phyloP scores from a whole-genome alignment of 1,140 invertebrate species.

The Alviniconcha marisindica region DNA sequence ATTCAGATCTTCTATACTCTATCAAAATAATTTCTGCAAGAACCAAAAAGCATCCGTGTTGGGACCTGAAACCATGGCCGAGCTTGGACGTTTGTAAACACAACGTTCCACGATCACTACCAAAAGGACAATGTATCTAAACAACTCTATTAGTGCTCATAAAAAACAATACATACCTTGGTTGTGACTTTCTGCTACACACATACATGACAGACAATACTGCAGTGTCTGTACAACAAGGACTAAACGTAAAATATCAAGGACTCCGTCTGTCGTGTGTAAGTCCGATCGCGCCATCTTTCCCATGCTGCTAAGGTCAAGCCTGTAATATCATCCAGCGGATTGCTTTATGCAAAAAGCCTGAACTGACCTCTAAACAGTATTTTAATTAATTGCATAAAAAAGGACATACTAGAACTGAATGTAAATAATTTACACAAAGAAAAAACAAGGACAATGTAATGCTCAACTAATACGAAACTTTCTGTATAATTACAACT shows the following conservation, averaged over 20 bases:
- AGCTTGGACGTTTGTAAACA: constrained; percentile 43
- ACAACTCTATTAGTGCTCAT: not conserved
- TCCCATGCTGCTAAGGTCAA: constrained; percentile 55
- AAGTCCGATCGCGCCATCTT: constrained; percentile 74
- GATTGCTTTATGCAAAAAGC: not conserved
- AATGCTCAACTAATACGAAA: constrained; percentile 41
- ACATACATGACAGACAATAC: constrained; percentile 62
- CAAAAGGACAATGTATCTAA: not conserved
- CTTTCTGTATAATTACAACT: constrained; percentile 30
- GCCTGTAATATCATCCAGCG: constrained; percentile 19
- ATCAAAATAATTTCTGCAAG: not conserved
- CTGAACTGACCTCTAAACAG: not conserved
- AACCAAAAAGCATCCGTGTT: constrained; percentile 4
- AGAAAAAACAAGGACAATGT: not conserved
- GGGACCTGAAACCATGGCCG: constrained; percentile 26
- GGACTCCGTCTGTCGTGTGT: constrained; percentile 67
- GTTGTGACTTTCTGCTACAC: constrained; percentile 73
- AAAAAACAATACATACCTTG: constrained; percentile 70
- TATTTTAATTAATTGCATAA: not conserved
- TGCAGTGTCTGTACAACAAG: constrained; percentile 70
- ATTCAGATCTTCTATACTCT: too few species aligned
- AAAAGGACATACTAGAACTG: not conserved
- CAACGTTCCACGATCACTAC: constrained; percentile 15
- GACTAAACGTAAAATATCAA: constrained; percentile 71
- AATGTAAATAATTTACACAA: not conserved